phyloP scores from a whole-genome alignment of 2,113 vertebrate genomes.

The Lonchura striata region DNA sequence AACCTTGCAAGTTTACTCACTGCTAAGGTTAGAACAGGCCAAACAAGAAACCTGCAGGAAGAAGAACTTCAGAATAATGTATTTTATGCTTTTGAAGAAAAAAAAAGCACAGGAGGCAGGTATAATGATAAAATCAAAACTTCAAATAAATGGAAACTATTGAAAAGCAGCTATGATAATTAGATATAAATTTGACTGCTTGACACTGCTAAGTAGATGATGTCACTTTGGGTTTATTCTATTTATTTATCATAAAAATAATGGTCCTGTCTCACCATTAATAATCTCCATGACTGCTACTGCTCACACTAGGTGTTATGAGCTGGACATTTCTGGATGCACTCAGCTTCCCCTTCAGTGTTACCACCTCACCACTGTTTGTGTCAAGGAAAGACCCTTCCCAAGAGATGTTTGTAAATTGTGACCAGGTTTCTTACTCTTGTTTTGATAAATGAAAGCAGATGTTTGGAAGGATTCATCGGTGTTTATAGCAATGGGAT shows the following conservation, averaged over 20 bases:
- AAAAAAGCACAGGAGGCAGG: not conserved
- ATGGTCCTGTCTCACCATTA: not conserved
- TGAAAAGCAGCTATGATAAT: not conserved
- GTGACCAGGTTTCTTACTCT: not conserved
- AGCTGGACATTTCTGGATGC: not conserved
- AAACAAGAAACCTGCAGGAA: not conserved
- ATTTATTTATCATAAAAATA: not conserved
- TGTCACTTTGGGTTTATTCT: not conserved
- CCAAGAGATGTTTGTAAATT: slow-evolving; percentile 9
- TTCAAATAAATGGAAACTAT: not conserved
- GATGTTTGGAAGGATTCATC: slow-evolving; percentile 11
- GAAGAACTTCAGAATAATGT: not conserved
- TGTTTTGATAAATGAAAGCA: slow-evolving; percentile 45
- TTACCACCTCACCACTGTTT: not conserved
- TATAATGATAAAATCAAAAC: not conserved
- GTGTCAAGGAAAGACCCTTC: not conserved
- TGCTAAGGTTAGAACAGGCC: not conserved
- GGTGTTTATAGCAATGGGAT: not conserved
- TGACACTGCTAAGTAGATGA: not conserved
- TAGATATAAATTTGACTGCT: not conserved
- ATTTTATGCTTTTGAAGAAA: not conserved
- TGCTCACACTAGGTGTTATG: not conserved
- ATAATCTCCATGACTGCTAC: not conserved
- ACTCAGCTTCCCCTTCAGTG: not conserved
- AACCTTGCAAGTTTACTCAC: not conserved